Conservation (phyloP, 2,113 vertebrate species). For the Aegithalos caudatus region DNA sequence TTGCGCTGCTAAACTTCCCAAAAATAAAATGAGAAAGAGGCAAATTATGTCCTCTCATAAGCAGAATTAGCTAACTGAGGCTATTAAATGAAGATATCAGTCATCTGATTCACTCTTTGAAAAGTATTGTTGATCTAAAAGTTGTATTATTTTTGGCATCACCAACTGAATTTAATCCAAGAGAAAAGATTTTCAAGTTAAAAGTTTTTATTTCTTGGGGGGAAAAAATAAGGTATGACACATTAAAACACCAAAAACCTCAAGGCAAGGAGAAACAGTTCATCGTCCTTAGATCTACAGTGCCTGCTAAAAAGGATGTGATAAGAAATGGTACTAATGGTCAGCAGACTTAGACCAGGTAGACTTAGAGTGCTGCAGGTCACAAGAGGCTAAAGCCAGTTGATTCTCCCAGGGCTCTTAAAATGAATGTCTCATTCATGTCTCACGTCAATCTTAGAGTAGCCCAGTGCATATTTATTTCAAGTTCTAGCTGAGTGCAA, state of each 20-base stretch:
- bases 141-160: background rate
- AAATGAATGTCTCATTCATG: background rate
- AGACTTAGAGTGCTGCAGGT: background rate
- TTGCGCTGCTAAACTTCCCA: background rate
- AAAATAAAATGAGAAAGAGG: constrained; percentile 23
- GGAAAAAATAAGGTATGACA: background rate
- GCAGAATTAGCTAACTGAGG: background rate
- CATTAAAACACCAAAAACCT: background rate
- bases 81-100: constrained; percentile 31
- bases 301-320: background rate
- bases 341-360: background rate
- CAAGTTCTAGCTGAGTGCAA: background rate
- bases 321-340: background rate
- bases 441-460: background rate
- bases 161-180: background rate
- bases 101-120: background rate
- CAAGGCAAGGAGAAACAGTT: background rate
- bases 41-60: constrained; percentile 19
- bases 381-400: background rate
- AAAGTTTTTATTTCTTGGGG: background rate
- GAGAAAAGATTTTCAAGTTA: background rate
- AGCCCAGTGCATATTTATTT: background rate
- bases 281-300: background rate
- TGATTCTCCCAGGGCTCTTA: background rate
- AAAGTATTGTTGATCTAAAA: constrained; percentile 35